Conservation (phyloP, 2,113 vertebrate species). For the Aythya baeri region DNA sequence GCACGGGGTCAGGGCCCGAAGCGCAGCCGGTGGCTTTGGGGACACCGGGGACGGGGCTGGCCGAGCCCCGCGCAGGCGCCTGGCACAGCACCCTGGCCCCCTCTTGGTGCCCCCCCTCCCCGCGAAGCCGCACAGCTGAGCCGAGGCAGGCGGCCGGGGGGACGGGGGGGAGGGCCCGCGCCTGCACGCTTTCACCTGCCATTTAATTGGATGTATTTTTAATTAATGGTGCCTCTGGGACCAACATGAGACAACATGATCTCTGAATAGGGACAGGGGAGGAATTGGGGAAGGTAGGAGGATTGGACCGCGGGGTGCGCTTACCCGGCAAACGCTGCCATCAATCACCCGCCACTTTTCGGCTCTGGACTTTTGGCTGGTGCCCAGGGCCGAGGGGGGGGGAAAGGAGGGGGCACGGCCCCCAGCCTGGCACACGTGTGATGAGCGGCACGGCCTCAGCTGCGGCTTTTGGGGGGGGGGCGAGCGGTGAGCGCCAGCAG, state of each 20-base stretch:
- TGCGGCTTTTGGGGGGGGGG: accelerated
- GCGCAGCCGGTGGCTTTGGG: background rate
- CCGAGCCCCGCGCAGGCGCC: background rate
- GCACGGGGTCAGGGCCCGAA: accelerated
- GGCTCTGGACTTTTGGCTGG: conserved; percentile 64
- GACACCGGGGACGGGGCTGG: background rate
- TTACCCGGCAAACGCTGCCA: conserved; percentile 78
- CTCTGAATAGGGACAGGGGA: conserved; percentile 87
- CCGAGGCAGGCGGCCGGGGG: conserved; percentile 40
- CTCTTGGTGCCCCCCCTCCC: background rate
- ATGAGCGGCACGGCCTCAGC: conserved; percentile 1
- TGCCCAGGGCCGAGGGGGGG: background rate
- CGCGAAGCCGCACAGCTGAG: conserved; percentile 74
- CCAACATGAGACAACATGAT: conserved; percentile 80
- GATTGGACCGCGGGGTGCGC: conserved; percentile 85
- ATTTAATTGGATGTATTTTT: conserved; percentile 91
- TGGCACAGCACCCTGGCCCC: background rate
- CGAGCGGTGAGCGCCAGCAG: background rate
- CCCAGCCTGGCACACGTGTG: background rate
- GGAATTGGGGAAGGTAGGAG: conserved; percentile 80
- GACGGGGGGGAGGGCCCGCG: conserved; percentile 54
- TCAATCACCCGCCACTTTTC: conserved; percentile 86
- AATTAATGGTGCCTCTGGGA: conserved; percentile 87
- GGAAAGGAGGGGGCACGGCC: background rate
- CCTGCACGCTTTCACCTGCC: conserved; percentile 85